Conservation (phyloP, 2,888 invertebrate genomes). For the Drosophila prostipennis region DNA sequence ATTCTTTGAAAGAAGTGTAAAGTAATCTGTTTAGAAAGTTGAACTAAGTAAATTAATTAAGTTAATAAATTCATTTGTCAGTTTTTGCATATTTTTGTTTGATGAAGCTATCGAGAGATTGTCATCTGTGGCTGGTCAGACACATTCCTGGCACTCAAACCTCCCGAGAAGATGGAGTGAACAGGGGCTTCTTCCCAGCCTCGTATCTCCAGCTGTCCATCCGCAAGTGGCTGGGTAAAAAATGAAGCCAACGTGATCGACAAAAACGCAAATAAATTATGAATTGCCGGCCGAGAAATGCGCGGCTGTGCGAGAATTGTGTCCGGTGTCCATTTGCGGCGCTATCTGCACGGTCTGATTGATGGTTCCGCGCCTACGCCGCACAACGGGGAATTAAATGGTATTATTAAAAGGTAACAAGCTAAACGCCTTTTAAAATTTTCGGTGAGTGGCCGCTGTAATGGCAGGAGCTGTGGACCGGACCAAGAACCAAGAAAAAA, state of each 20-base stretch:
- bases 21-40: too few species aligned
- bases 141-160: not conserved
- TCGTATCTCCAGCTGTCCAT: slow-evolving; percentile 49
- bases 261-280: slow-evolving; percentile 67
- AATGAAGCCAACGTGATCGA: slow-evolving; percentile 67
- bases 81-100: not conserved
- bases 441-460: slow-evolving; percentile 52
- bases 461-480: slow-evolving; percentile 27
- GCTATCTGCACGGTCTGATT: slow-evolving; percentile 64
- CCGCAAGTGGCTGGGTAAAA: slow-evolving; percentile 52
- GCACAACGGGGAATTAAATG: slow-evolving; percentile 70
- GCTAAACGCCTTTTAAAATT: slow-evolving; percentile 80
- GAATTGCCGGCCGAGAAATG: slow-evolving; percentile 67
- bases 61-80: too few species aligned
- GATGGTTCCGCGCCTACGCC: slow-evolving; percentile 77
- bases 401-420: slow-evolving; percentile 80
- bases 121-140: not conserved
- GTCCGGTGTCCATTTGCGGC: slow-evolving; percentile 38
- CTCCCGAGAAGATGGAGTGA: not conserved
- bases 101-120: not conserved
- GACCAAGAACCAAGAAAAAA: slow-evolving; percentile 8
- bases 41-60: too few species aligned
- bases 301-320: slow-evolving; percentile 16
- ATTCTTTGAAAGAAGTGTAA: too few species aligned
- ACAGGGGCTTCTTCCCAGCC: not conserved